Evolutionary conservation across 2,797 vertebrate species (phyloP).

Genomic region (Microctenopoma lineatum): DNA sequence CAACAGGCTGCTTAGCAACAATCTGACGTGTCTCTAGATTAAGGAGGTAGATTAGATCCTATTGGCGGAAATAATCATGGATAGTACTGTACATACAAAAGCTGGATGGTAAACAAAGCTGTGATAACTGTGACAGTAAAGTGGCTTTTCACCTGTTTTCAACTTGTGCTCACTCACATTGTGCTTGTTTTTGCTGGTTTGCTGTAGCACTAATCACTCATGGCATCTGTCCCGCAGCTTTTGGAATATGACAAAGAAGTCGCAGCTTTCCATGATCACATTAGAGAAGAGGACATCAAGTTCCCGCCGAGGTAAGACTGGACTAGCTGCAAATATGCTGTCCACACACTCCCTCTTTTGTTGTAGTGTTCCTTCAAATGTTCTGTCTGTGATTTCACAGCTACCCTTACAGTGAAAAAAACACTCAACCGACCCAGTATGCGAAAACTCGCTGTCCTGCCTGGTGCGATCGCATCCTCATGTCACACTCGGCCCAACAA

Average conservation of each 20-base stretch:
- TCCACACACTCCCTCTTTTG: not conserved
- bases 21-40: conserved; percentile 10
- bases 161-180: conserved; percentile 6
- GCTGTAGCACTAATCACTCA: not conserved
- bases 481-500: conserved; percentile 80
- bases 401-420: conserved; percentile 89
- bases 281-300: conserved; percentile 83
- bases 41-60: conserved; percentile 27
- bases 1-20: not conserved
- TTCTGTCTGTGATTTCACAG: conserved; percentile 56
- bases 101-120: not conserved
- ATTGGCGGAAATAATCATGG: conserved; percentile 32
- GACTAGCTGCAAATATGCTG: not conserved
- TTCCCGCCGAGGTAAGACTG: conserved; percentile 86
- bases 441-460: conserved; percentile 89
- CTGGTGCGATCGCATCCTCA: conserved; percentile 89
- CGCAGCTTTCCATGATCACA: conserved; percentile 75
- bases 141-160: not conserved
- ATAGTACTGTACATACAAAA: conserved; percentile 5
- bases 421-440: conserved; percentile 85
- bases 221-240: conserved; percentile 71
- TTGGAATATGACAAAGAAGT: conserved; percentile 87
- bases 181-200: not conserved
- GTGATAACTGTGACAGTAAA: conserved; percentile 3
- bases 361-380: not conserved